These are phyloP conservation scores for Microplitis deprimator DNA, from an alignment of 2,888 invertebrate genomes.

Conservation along the genomic window DNA sequence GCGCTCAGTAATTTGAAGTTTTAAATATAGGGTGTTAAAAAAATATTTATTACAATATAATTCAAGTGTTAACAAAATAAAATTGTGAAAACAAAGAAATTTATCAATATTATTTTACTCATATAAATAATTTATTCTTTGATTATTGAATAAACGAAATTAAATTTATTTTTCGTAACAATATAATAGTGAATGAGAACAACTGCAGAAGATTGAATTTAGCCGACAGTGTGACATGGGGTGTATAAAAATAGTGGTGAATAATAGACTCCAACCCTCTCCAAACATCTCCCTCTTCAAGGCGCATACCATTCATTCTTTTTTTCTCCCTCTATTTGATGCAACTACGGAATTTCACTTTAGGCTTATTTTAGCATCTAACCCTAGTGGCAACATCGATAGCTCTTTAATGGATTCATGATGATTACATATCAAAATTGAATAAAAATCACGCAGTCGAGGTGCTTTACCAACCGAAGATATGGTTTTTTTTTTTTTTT, in stretches of 20 bases:
- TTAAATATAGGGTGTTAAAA: no score
- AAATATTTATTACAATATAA: no score
- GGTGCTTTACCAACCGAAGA: background rate
- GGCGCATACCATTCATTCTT: constrained; percentile 58
- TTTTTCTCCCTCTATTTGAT: constrained; percentile 38
- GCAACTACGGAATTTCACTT: constrained; percentile 32
- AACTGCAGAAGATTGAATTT: constrained; percentile 68
- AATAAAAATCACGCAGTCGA: background rate
- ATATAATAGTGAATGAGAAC: constrained; percentile 61
- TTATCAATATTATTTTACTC: background rate
- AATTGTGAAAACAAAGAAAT: background rate
- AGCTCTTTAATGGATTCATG: constrained; percentile 49
- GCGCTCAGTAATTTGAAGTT: no score
- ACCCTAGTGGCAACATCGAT: constrained; percentile 18
- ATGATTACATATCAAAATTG: background rate
- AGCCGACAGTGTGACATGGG: constrained; percentile 67
- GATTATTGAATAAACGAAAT: background rate
- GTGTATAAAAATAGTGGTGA: constrained; percentile 67
- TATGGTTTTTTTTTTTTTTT: background rate
- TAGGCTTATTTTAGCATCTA: constrained; percentile 29
- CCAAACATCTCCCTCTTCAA: constrained; percentile 65
- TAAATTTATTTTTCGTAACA: background rate
- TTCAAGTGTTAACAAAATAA: background rate
- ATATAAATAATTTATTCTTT: background rate
- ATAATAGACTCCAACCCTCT: constrained; percentile 70